A percentile compares a stretch with the other conserved stretches of the same genome.
These are phyloP conservation scores for Napeogenes sylphis DNA, from an alignment of 2,888 invertebrate genomes.

Conservation along the genomic window DNA sequence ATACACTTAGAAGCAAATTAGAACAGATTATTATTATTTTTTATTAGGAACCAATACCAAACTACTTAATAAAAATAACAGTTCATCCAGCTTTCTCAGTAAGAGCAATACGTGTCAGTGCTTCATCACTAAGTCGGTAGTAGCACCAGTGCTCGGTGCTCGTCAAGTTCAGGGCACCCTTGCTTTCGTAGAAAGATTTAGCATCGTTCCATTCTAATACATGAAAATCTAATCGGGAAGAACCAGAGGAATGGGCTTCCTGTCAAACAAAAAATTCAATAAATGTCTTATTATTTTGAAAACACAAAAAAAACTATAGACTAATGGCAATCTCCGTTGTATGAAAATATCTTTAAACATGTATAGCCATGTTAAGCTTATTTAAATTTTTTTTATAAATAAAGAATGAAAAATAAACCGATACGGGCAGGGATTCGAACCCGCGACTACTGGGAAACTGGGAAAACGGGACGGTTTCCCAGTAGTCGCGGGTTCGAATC, in stretches of 20 bases:
- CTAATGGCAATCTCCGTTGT: too few relatives aligned
- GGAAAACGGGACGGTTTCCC: too few relatives aligned
- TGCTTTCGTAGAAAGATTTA: constrained; percentile 11
- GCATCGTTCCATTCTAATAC: constrained; percentile 18
- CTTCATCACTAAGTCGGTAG: constrained; percentile 9
- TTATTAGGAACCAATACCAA: neutral
- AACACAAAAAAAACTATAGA: too few relatives aligned
- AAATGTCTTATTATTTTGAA: neutral
- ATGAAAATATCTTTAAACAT: too few relatives aligned
- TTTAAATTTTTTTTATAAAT: too few relatives aligned
- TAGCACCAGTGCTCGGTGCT: constrained; percentile 15
- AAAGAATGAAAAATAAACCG: too few relatives aligned
- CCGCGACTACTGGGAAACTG: too few relatives aligned
- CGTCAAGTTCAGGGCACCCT: constrained; percentile 14
- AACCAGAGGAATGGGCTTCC: constrained; percentile 12
- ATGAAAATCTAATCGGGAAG: constrained; percentile 14
- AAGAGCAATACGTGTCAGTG: neutral
- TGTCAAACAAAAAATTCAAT: constrained; percentile 4
- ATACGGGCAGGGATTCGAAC: too few relatives aligned
- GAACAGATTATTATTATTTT: too few relatives aligned
- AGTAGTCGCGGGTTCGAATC: too few relatives aligned
- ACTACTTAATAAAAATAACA: neutral
- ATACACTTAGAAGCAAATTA: too few relatives aligned
- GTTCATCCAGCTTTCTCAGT: neutral
- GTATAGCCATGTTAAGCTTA: too few relatives aligned